Evolutionary conservation across 2,888 invertebrate genomes (phyloP).

Genomic region (Rhagium mordax): DNA sequence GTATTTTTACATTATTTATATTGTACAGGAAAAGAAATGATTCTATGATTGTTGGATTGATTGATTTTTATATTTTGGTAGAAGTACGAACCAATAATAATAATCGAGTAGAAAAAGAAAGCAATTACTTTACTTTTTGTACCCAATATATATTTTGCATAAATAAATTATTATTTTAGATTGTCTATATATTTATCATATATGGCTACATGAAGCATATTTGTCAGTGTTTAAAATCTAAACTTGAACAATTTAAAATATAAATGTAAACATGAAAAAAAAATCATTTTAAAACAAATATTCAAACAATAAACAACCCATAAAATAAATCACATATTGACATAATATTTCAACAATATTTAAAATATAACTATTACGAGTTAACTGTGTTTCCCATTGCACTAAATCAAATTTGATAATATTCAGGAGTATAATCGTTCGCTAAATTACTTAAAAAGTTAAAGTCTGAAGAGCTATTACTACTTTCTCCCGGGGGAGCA

Average conservation of each 20-base stretch:
- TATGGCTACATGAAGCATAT: slow-evolving; percentile 14
- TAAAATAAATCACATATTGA: slow-evolving; percentile 41
- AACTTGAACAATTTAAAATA: slow-evolving; percentile 9
- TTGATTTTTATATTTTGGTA: slow-evolving; percentile 40
- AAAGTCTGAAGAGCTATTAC: slow-evolving; percentile 94
- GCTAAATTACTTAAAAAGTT: slow-evolving; percentile 94
- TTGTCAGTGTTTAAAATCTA: slow-evolving; percentile 2
- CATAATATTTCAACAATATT: slow-evolving; percentile 39
- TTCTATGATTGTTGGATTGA: slow-evolving; percentile 38
- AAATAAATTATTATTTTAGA: slow-evolving; percentile 4
- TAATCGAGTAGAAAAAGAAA: background rate
- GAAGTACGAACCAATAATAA: slow-evolving; percentile 35
- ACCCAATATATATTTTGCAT: background rate
- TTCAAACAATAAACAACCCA: slow-evolving; percentile 39
- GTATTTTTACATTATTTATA: slow-evolving; percentile 30
- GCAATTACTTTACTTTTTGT: background rate
- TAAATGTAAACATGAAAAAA: slow-evolving; percentile 34
- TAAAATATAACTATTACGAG: slow-evolving; percentile 54
- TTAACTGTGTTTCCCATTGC: slow-evolving; percentile 60
- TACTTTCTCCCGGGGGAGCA: slow-evolving; percentile 79
- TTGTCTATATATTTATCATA: slow-evolving; percentile 29
- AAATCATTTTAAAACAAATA: slow-evolving; percentile 39
- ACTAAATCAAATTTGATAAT: slow-evolving; percentile 81
- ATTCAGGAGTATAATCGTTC: slow-evolving; percentile 94
- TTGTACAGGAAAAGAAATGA: slow-evolving; percentile 16